phyloP scores from a whole-genome alignment of 2,113 vertebrate species.

The Abramis brama region DNA sequence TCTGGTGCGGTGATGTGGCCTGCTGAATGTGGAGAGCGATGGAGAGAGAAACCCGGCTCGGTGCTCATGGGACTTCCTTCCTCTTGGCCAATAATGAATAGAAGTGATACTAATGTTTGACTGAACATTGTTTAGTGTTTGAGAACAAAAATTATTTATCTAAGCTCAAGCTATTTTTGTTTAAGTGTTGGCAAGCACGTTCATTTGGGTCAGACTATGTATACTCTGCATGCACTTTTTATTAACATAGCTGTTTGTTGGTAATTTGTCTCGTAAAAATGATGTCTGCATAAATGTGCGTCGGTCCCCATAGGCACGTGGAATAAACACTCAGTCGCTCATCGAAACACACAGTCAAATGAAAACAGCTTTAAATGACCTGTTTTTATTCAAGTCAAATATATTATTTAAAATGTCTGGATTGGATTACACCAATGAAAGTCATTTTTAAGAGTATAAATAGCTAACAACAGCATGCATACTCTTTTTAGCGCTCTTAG shows the following conservation, averaged over 20 bases:
- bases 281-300: constrained; percentile 41
- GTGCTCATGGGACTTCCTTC: constrained; percentile 7
- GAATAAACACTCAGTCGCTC: constrained; percentile 5
- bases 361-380: not conserved
- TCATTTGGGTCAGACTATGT: constrained; percentile 43
- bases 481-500: not conserved
- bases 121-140: constrained; percentile 17
- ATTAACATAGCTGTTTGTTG: constrained; percentile 43
- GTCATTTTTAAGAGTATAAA: constrained; percentile 1
- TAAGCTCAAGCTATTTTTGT: constrained; percentile 37
- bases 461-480: not conserved
- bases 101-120: constrained; percentile 24
- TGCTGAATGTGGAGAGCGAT: constrained; percentile 36
- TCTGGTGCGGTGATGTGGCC: constrained; percentile 65
- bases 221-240: constrained; percentile 40
- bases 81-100: constrained; percentile 24
- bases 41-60: constrained; percentile 2
- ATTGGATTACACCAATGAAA: not conserved
- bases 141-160: constrained; percentile 42
- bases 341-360: not conserved
- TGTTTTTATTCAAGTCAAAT: constrained; percentile 27
- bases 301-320: constrained; percentile 17
- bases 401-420: constrained; percentile 12
- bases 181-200: constrained; percentile 21
- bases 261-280: constrained; percentile 42